A percentile compares a stretch with the other conserved stretches of the same genome.
Evolutionary conservation across 2,113 vertebrate genomes (phyloP).

Genomic region (Cygnus buccinator): DNA sequence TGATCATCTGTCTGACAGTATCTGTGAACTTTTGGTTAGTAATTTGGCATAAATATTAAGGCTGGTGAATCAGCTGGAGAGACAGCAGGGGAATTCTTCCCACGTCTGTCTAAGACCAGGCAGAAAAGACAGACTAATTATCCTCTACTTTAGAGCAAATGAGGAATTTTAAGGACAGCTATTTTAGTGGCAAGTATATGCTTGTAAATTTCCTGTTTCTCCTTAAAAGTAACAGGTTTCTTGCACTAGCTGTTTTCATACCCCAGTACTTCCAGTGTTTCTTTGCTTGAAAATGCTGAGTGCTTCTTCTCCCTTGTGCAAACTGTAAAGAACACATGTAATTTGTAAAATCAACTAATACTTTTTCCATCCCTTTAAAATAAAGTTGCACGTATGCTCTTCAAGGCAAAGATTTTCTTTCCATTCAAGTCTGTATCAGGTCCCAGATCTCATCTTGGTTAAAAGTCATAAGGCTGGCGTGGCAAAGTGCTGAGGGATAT

Average conservation of each 20-base stretch:
- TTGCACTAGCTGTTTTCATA: neutral
- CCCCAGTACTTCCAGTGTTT: neutral
- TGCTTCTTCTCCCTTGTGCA: neutral
- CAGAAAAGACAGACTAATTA: constrained; percentile 40
- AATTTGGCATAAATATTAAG: constrained; percentile 39
- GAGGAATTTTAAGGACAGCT: constrained; percentile 33
- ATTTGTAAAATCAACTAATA: neutral
- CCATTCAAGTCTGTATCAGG: neutral
- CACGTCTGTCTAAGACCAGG: constrained; percentile 13
- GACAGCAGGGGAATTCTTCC: constrained; percentile 26
- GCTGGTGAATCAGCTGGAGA: constrained; percentile 40
- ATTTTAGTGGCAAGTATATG: neutral
- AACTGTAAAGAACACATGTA: neutral
- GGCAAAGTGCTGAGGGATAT: neutral
- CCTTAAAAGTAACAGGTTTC: constrained; percentile 6
- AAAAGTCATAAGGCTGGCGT: neutral
- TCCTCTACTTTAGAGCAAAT: neutral
- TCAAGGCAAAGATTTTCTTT: neutral
- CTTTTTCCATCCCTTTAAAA: neutral
- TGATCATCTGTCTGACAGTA: constrained; percentile 49
- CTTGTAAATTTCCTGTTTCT: neutral
- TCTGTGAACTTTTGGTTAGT: neutral
- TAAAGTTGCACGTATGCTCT: neutral
- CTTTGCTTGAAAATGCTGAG: neutral
- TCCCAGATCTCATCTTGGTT: neutral